Percentiles rank a stretch among this genome's conserved stretches.
phyloP scores from a whole-genome alignment of 1,140 invertebrate genomes.

The Fragariocoptes setiger region DNA sequence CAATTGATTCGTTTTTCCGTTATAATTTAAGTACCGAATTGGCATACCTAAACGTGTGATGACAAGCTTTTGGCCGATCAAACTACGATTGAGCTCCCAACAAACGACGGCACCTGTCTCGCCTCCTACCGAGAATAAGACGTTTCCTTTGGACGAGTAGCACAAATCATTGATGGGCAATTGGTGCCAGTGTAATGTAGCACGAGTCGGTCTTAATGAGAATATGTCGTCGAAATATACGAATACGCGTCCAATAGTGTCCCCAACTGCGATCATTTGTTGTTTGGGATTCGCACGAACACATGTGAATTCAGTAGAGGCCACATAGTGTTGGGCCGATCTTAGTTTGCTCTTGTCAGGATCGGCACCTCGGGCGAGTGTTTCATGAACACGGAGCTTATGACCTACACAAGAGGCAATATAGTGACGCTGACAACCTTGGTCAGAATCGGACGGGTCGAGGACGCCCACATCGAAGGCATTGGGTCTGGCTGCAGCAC shows the following conservation, averaged over 20 bases:
- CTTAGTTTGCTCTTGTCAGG: neutral
- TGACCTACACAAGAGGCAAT: neutral
- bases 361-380: neutral
- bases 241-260: slow-evolving; percentile 28
- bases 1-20: slow-evolving; percentile 28
- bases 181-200: slow-evolving; percentile 43
- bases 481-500: too few species aligned
- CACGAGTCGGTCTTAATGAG: slow-evolving; percentile 17
- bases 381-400: neutral
- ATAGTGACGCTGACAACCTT: neutral
- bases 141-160: slow-evolving; percentile 32
- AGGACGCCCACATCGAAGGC: neutral
- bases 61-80: slow-evolving; percentile 22
- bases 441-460: neutral
- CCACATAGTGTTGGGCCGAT: neutral
- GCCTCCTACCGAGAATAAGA: slow-evolving; percentile 37
- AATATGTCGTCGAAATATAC: slow-evolving; percentile 27
- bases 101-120: slow-evolving; percentile 42
- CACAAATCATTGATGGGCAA: slow-evolving; percentile 31
- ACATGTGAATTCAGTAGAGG: slow-evolving; percentile 24
- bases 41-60: slow-evolving; percentile 36
- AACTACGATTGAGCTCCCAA: slow-evolving; percentile 26
- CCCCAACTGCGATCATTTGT: slow-evolving; percentile 31
- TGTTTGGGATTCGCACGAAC: slow-evolving; percentile 33
- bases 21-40: slow-evolving; percentile 30